These are phyloP conservation scores for Amblyjoppa proteus DNA, from an alignment of 2,888 invertebrate genomes.

Conservation along the genomic window DNA sequence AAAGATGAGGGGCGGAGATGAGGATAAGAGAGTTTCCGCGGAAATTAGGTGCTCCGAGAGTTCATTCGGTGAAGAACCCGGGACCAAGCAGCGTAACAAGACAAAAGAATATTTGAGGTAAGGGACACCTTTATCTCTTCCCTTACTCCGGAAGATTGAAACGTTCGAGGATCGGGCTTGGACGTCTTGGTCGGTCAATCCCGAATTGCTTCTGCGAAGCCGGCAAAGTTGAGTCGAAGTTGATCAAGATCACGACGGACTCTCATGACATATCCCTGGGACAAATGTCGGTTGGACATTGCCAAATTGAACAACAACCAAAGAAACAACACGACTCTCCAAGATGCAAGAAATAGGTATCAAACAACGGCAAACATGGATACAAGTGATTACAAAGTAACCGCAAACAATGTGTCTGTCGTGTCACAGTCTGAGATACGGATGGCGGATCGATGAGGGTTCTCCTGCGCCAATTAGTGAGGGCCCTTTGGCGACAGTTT, in stretches of 20 bases:
- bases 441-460: slow-evolving; percentile 27
- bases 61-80: slow-evolving; percentile 61
- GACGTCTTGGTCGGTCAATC: slow-evolving; percentile 8
- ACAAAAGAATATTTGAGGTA: slow-evolving; percentile 56
- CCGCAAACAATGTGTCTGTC: background rate
- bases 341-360: background rate
- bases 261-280: background rate
- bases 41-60: slow-evolving; percentile 63
- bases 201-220: background rate
- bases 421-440: background rate
- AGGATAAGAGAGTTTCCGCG: slow-evolving; percentile 52
- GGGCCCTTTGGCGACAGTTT: slow-evolving; percentile 28
- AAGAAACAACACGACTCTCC: background rate
- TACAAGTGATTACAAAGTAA: background rate
- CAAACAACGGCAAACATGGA: background rate
- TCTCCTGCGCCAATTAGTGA: slow-evolving; percentile 36
- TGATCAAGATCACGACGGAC: background rate
- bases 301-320: background rate
- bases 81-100: slow-evolving; percentile 43
- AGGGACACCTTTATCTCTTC: slow-evolving; percentile 20
- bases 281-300: background rate
- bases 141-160: slow-evolving; percentile 17
- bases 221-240: background rate
- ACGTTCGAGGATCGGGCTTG: slow-evolving; percentile 8
- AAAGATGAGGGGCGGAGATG: slow-evolving; percentile 37